A percentile compares a stretch with the other conserved stretches of the same genome.
Evolutionary conservation across 2,797 vertebrate genomes (phyloP).

Genomic region (Gymnothorax javanicus): DNA sequence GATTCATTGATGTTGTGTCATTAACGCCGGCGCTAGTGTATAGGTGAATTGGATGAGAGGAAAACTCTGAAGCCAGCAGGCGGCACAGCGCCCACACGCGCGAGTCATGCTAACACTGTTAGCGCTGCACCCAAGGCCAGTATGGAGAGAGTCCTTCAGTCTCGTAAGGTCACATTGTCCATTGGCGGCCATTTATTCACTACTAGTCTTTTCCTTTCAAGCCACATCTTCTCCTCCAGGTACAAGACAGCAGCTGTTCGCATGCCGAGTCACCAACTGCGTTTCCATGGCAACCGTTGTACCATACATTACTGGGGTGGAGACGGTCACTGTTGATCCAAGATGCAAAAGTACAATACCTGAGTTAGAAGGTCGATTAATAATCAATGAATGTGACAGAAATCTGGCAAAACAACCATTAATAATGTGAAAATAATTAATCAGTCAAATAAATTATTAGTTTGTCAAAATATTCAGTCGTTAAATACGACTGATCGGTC

Average conservation of each 20-base stretch:
- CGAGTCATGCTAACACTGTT: neutral
- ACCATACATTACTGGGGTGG: neutral
- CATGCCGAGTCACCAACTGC: constrained; percentile 39
- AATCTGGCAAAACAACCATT: too few species aligned
- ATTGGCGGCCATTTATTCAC: constrained; percentile 12
- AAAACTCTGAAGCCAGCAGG: neutral
- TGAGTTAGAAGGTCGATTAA: too few species aligned
- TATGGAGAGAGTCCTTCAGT: neutral
- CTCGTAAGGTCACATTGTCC: constrained; percentile 2
- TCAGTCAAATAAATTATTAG: too few species aligned
- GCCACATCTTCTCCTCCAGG: constrained; percentile 34
- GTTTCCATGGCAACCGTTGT: constrained; percentile 69
- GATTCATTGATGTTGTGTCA: neutral
- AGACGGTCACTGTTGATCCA: too few species aligned
- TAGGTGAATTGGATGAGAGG: too few species aligned
- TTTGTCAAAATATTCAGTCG: too few species aligned
- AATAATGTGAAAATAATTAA: too few species aligned
- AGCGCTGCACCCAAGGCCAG: neutral
- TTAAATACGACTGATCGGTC: too few species aligned
- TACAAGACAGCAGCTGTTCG: constrained; percentile 44
- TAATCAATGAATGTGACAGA: too few species aligned
- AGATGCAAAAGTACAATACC: too few species aligned
- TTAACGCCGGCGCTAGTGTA: neutral
- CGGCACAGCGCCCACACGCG: neutral
- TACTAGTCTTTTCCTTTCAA: neutral